A percentile compares a stretch with the other conserved stretches of the same genome.
Conservation (phyloP, 2,888 invertebrate genomes). For the Trissolcus brochymenae region DNA sequence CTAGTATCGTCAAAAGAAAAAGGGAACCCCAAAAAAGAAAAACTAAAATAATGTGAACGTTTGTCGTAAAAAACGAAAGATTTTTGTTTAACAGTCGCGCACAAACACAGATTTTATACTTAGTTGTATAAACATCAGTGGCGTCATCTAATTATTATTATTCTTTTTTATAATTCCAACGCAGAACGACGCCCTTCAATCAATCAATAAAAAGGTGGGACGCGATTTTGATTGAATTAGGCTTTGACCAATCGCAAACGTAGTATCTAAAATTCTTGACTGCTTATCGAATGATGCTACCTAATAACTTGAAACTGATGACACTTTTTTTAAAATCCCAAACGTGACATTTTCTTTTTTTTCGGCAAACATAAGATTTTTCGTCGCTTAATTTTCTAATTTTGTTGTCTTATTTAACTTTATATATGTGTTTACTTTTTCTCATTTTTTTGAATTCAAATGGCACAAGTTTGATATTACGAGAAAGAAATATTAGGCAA, state of each 20-base stretch:
- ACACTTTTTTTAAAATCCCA: conserved; percentile 57
- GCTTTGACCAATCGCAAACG: conserved; percentile 5
- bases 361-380: conserved; percentile 34
- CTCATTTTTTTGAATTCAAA: conserved; percentile 58
- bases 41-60: conserved; percentile 23
- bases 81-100: conserved; percentile 40
- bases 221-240: conserved; percentile 9
- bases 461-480: conserved; percentile 60
- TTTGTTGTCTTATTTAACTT: conserved; percentile 17
- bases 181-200: conserved; percentile 32
- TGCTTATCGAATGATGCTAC: conserved; percentile 42
- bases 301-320: conserved; percentile 32
- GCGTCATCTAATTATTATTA: conserved; percentile 28
- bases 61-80: conserved; percentile 30
- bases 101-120: conserved; percentile 39
- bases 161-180: conserved; percentile 20
- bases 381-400: conserved; percentile 6
- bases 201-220: conserved; percentile 19
- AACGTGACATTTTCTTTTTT: conserved; percentile 60
- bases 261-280: conserved; percentile 34
- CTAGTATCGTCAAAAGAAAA: conserved; percentile 19
- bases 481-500: conserved; percentile 33
- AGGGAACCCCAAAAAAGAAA: conserved; percentile 8
- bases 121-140: conserved; percentile 51
- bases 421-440: not conserved